Evolutionary conservation across 2,888 invertebrate species (phyloP), one percentile per base, ranked within the genome.

Genomic region (Drosophila ochracea): DNA sequence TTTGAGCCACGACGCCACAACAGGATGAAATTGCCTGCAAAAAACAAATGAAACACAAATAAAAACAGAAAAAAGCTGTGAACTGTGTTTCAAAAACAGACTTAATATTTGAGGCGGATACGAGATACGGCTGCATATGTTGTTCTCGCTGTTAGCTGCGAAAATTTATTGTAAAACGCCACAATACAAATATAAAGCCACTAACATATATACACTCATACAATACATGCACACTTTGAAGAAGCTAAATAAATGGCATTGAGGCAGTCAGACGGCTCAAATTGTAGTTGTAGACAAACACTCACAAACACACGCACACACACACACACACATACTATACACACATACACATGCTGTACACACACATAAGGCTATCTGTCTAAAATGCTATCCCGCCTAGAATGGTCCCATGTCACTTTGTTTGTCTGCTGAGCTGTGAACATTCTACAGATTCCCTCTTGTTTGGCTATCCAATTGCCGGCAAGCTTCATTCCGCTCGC

Each of bases 1-100:
- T 96, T 95, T n/a, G 95, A 94, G 13, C 96, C 96, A 57, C 96
- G 94, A 77, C 96, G 94, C 96, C 96, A 96, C 65, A 96, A 94
- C 73, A 96, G 93, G 70, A 96, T 95, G 84, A 95, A 94, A 35
- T 95, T 95, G 16, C 96, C 96, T 96, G 89, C 53, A 91, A 91
- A 21, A 33, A 31, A 35, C 35, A 35, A 53, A 21, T 1, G 35
- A 35, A 16, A 35, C 35, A 13, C 52, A 35, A 25, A 54, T 19
- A 37, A 28, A 30, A 30, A 55, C 16, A 9, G 9, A 57, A 41
- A 33, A 60, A 11, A 35, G 33, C 16, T 31, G 28, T 19, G 33
- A 57, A 53, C 39, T 65, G 35, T 62, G 37, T 59, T 41, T 52
- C 35, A 49, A 31, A n/a, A 33, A 37, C 30, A 59, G 41, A 49